Base-by-base conservation (phyloP, 2,888 invertebrate species). In the Hyposoter didymator region DNA sequence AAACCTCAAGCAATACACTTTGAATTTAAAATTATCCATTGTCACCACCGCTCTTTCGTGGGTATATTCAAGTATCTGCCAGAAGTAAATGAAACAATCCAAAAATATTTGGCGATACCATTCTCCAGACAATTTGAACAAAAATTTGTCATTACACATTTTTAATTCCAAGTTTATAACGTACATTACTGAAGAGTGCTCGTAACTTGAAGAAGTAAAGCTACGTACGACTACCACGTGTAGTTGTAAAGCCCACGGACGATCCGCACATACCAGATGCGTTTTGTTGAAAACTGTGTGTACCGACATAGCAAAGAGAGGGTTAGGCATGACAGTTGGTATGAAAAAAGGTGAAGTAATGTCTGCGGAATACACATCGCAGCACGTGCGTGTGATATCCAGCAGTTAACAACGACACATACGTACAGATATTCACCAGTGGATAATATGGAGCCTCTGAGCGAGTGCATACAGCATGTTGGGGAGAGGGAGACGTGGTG, bases 151-250 rank as follows among this genome's bases (percentile, higher is more conserved):
- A 88, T 90, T 89, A 88, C 84, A 73, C 82, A 80, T 86, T 87
- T 90, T 91, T 91, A 90, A 91, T 91, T 90, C 89, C 88, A 89
- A 89, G 88, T 90, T 91, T 90, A 90, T 88, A 82, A 76, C 73
- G 22, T 79, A 80, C 87, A 89, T 89, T 90, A 90, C 88, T 85
- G 84, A 78, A 55, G 67, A 70, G 72, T 35, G 64, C 43, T 75
- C 35, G 45, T 70, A 32, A 62, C 69, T 59, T 12, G 69, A 28
- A 69, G 19, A 78, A 67, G 49, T 59, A n/a, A 49, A 19, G 14
- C 45, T 22, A 19, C 55, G 45, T 67, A 19, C 35, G 39, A 39
- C 47, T 35, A 28, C 22, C 47, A 22, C 17, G n/a, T 74, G 66
- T 19, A 69, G 47, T 67, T 35, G 28, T 52, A 69, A 45, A 22